These are phyloP conservation scores for Sympetrum striolatum DNA, from an alignment of 2,888 invertebrate species.

Conservation along the genomic window DNA sequence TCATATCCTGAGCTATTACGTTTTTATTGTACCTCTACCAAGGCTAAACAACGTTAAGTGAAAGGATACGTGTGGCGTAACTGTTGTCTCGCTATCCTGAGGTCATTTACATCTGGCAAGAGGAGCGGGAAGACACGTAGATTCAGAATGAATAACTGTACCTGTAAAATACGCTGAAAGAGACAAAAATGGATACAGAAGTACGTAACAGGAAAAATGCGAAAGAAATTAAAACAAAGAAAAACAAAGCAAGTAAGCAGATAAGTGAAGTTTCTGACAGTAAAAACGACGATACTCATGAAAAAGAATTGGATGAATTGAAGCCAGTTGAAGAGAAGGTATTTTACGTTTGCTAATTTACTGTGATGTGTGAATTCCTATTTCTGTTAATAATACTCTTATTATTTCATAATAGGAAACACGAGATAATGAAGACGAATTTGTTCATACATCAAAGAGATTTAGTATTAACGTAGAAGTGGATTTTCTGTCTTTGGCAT, in stretches of 20 bases:
- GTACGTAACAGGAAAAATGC: slow-evolving; percentile 21
- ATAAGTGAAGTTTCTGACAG: not conserved
- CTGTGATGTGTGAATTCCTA: not conserved
- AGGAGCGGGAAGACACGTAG: slow-evolving; percentile 39
- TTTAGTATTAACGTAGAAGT: slow-evolving; percentile 71
- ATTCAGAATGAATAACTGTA: slow-evolving; percentile 28
- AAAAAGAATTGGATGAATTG: not conserved
- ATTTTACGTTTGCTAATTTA: not conserved
- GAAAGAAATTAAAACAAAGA: not conserved
- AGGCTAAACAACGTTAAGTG: no score
- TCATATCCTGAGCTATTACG: not conserved
- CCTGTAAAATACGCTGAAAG: not conserved
- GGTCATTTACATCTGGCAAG: not conserved
- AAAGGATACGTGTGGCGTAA: no score
- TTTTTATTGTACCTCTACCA: no score
- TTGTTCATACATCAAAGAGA: not conserved
- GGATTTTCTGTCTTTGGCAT: slow-evolving; percentile 74
- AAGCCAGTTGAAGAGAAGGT: not conserved
- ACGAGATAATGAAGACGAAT: not conserved
- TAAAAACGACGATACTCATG: not conserved
- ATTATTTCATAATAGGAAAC: not conserved
- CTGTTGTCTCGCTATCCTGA: not conserved
- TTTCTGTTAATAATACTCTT: not conserved
- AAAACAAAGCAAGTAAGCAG: not conserved
- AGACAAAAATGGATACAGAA: not conserved